Evolutionary conservation across 2,888 invertebrate species (phyloP).

Genomic region (Muscina levida): DNA sequence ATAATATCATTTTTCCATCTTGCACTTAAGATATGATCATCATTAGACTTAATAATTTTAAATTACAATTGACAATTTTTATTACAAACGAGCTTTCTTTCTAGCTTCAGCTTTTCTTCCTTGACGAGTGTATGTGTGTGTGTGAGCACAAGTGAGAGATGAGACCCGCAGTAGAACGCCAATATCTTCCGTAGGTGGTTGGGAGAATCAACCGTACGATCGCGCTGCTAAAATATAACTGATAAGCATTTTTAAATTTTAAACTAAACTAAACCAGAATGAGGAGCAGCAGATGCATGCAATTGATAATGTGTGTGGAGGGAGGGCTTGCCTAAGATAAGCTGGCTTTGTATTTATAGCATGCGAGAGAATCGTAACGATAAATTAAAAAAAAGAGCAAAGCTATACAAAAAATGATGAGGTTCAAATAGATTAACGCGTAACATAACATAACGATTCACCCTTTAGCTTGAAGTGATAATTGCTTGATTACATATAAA

Average conservation of each 20-base stretch:
- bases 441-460: too few species aligned
- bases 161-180: neutral
- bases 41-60: conserved; percentile 65
- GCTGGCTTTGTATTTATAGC: conserved; percentile 50
- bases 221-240: conserved; percentile 67
- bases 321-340: too few species aligned
- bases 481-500: too few species aligned
- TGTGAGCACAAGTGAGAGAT: too few species aligned
- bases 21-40: conserved; percentile 47
- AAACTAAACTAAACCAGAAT: conserved; percentile 38
- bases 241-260: conserved; percentile 61
- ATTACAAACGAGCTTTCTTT: conserved; percentile 13
- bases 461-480: too few species aligned
- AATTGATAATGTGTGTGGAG: too few species aligned
- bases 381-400: too few species aligned
- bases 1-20: too few species aligned
- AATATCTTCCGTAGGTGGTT: conserved; percentile 31
- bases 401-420: too few species aligned
- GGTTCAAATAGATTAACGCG: too few species aligned
- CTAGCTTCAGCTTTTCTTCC: neutral
- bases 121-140: conserved; percentile 2
- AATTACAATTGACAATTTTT: conserved; percentile 64
- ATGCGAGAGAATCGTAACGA: conserved; percentile 58
- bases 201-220: conserved; percentile 65
- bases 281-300: conserved; percentile 43